Evolutionary conservation across 2,888 invertebrate genomes (phyloP).

Genomic region (Volucella inflata): DNA sequence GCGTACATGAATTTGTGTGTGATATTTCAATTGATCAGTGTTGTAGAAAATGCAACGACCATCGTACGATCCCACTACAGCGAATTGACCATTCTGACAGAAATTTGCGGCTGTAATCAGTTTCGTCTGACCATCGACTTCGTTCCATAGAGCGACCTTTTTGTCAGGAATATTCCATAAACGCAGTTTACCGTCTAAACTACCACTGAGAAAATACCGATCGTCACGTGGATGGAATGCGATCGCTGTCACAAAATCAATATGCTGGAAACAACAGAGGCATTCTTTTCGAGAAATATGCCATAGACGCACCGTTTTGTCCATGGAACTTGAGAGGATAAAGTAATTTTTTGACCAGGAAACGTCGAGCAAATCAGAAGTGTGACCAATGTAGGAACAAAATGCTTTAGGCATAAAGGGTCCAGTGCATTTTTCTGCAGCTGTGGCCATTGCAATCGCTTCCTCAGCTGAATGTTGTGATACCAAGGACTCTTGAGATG

Average conservation of each 20-base stretch:
- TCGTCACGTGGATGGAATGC: constrained; percentile 98
- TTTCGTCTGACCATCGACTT: constrained; percentile 96
- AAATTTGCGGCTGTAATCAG: constrained; percentile 98
- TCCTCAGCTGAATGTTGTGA: constrained; percentile 90
- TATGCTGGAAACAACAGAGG: constrained; percentile 99
- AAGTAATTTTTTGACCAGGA: constrained; percentile 99
- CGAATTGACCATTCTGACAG: constrained; percentile 98
- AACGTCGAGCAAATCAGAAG: constrained; percentile 97
- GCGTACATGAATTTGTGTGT: constrained; percentile 98
- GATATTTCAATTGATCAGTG: constrained; percentile 98
- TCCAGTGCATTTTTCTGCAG: constrained; percentile 86
- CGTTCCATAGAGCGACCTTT: constrained; percentile 99
- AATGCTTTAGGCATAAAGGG: constrained; percentile 96
- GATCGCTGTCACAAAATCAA: constrained; percentile 99
- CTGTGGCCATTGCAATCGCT: constrained; percentile 84
- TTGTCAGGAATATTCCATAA: constrained; percentile 99
- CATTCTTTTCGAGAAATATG: constrained; percentile 98
- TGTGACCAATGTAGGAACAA: constrained; percentile 96
- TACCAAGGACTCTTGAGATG: constrained; percentile 95
- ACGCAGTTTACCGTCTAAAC: constrained; percentile 98
- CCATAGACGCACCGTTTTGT: constrained; percentile 98
- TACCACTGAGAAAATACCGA: constrained; percentile 96
- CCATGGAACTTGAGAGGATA: constrained; percentile 98
- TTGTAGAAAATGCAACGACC: constrained; percentile 99
- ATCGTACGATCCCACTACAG: constrained; percentile 99